phyloP scores from a whole-genome alignment of 92 coral and sea anemone genomes.

The Epizoanthus ramosus region DNA sequence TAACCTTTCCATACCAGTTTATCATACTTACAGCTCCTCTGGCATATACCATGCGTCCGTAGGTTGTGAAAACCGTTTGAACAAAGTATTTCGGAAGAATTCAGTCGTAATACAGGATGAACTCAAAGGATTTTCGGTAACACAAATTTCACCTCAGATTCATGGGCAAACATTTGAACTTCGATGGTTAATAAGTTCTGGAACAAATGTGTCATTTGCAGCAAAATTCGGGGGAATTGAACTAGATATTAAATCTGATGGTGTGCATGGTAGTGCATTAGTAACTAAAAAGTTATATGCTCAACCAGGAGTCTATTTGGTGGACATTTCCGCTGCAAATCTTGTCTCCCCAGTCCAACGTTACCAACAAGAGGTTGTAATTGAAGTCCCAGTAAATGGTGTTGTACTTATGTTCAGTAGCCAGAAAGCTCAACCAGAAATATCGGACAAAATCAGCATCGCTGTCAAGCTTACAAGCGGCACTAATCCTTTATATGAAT shows the following conservation, averaged over 20 bases:
- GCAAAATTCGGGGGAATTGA: slow-evolving; percentile 8
- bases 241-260: slow-evolving; percentile 9
- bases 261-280: neutral
- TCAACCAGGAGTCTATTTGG: slow-evolving; percentile 46
- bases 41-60: neutral
- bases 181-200: slow-evolving; percentile 47
- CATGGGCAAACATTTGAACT: slow-evolving; percentile 56
- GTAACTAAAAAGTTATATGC: slow-evolving; percentile 49
- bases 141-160: slow-evolving; percentile 44
- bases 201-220: slow-evolving; percentile 58
- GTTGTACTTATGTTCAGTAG: neutral
- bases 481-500: slow-evolving; percentile 11
- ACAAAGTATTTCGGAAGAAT: slow-evolving; percentile 16
- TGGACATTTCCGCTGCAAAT: slow-evolving; percentile 58
- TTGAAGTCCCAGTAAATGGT: slow-evolving; percentile 47
- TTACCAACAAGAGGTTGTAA: slow-evolving; percentile 35
- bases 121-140: slow-evolving; percentile 50
- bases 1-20: slow-evolving; percentile 31
- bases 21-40: slow-evolving; percentile 9
- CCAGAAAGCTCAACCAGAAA: neutral
- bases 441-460: neutral
- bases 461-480: slow-evolving; percentile 3
- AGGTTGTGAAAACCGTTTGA: slow-evolving; percentile 20
- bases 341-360: slow-evolving; percentile 50
- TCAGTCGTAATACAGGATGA: slow-evolving; percentile 42